A percentile compares a stretch with the other conserved stretches of the same genome.
Conservation (phyloP, 2,113 vertebrate species). For the Chinchilla lanigera region DNA sequence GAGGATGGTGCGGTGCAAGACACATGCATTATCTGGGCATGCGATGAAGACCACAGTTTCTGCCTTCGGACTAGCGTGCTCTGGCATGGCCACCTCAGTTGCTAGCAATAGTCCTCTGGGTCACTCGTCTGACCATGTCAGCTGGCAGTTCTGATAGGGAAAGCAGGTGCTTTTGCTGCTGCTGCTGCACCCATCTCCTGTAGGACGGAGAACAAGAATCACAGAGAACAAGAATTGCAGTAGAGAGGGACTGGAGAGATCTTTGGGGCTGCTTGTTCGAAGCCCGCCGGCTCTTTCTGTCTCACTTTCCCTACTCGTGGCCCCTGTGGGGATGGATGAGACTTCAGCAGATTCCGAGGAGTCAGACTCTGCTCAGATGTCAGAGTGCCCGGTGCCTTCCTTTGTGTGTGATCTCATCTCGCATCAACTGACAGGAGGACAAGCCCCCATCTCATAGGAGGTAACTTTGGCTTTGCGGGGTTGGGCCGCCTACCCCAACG, state of each 20-base stretch:
- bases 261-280: neutral
- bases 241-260: neutral
- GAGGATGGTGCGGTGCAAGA: neutral
- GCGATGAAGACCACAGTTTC: neutral
- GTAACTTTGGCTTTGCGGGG: neutral
- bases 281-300: neutral
- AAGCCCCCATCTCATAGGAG: neutral
- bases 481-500: neutral
- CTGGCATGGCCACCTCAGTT: neutral
- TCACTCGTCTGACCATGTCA: neutral
- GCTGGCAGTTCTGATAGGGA: neutral
- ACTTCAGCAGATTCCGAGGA: neutral
- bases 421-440: neutral
- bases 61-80: neutral
- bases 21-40: neutral
- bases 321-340: neutral
- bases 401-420: neutral
- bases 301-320: neutral
- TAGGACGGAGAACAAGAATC: neutral
- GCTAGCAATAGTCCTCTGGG: neutral
- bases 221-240: neutral
- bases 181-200: neutral
- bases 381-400: neutral
- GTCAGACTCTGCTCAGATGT: neutral
- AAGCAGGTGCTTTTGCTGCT: neutral